Percentiles rank a stretch among this genome's conserved stretches.
These are phyloP conservation scores for Neopipo cinnamomea DNA, from an alignment of 2,113 vertebrate genomes.

Conservation along the genomic window DNA sequence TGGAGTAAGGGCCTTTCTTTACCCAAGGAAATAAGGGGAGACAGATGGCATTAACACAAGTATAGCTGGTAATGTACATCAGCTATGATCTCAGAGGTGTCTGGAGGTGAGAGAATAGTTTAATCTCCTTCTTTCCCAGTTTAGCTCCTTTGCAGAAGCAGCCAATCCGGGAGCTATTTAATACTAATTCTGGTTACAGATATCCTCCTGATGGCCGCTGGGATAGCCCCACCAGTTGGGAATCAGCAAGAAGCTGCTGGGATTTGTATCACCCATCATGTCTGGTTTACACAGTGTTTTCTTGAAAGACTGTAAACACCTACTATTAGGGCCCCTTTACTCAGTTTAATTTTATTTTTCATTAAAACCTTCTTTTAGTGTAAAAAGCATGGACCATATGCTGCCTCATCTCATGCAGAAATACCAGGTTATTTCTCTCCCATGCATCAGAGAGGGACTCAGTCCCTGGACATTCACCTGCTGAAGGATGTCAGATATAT, in stretches of 20 bases:
- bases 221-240: neutral
- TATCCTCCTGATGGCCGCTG: neutral
- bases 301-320: neutral
- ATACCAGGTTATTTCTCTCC: neutral
- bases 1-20: neutral
- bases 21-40: neutral
- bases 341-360: neutral
- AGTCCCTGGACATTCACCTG: neutral
- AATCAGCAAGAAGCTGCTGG: neutral
- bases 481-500: neutral
- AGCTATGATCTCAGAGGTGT: neutral
- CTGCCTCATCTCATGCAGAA: neutral
- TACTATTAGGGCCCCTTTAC: neutral
- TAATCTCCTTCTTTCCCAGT: conserved; percentile 30
- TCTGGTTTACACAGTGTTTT: neutral
- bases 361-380: neutral
- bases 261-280: neutral
- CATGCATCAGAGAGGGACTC: fast-evolving
- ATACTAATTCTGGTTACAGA: conserved; percentile 35
- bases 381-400: neutral
- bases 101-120: conserved; percentile 5
- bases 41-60: neutral
- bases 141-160: conserved; percentile 35
- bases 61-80: neutral
- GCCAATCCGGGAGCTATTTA: neutral